Evolutionary conservation across 1,140 invertebrate species (phyloP).

Genomic region (Ericerus pela): DNA sequence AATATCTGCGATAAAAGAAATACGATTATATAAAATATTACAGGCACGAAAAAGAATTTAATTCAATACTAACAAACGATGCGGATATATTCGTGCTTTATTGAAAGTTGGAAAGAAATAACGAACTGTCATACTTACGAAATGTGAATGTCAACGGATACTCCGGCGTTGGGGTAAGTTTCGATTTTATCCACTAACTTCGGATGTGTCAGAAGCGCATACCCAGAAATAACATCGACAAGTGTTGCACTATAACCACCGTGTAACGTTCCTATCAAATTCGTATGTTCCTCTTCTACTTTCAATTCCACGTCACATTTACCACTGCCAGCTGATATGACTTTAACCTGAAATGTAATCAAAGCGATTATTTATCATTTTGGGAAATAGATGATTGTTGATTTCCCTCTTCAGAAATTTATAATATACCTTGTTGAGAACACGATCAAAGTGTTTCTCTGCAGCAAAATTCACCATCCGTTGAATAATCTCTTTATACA

Average conservation of each 20-base stretch:
- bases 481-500: neutral
- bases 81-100: neutral
- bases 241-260: slow-evolving; percentile 69
- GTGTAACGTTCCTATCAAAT: slow-evolving; percentile 58
- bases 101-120: neutral
- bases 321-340: slow-evolving; percentile 51
- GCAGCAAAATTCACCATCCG: neutral
- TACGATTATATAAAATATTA: slow-evolving; percentile 10
- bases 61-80: neutral
- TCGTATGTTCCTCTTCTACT: slow-evolving; percentile 59
- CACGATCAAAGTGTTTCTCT: too few relatives aligned
- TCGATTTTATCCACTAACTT: slow-evolving; percentile 34
- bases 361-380: too few relatives aligned
- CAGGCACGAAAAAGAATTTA: neutral
- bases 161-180: slow-evolving; percentile 32
- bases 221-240: slow-evolving; percentile 67
- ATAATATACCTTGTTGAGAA: too few relatives aligned
- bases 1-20: slow-evolving; percentile 38
- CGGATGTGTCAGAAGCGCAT: slow-evolving; percentile 53
- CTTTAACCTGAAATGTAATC: slow-evolving; percentile 54
- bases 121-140: slow-evolving; percentile 36
- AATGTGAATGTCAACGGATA: slow-evolving; percentile 58
- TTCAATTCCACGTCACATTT: slow-evolving; percentile 55
- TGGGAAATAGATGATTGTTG: too few relatives aligned
- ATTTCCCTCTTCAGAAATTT: too few relatives aligned